Base-by-base conservation (phyloP, 1,140 invertebrate species). In the Dufourea novaeangliae region DNA sequence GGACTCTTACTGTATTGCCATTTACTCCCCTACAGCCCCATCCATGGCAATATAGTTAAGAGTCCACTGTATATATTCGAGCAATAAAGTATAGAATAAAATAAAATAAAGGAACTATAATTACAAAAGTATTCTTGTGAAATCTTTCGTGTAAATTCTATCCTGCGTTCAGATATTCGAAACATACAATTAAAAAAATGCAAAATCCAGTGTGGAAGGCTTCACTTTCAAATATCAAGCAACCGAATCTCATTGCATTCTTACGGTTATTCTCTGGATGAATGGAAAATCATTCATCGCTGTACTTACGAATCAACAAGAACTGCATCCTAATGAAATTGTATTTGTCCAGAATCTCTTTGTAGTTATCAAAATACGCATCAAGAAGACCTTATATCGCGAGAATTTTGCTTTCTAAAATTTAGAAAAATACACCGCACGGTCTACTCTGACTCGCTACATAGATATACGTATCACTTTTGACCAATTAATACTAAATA, bases 391-490 rank as follows among this genome's bases (percentile, higher is more conserved):
- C 57, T 80, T 73, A 79, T 70, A 79, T 70, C 52, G 41, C 68
- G 71, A 75, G 41, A 86, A 78, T 86, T 82, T 87, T 79, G 71
- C n/a, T 73, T 73, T 77, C 71, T 85, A 86, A 85, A 90, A 90
- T 91, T 91, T 91, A 90, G 89, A 90, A 91, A 91, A 91, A 91
- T 91, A 91, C 88, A 89, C 63, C 57, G 70, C 83, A 72, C 84
- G 85, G 67, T 89, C 84, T 87, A 89, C 64, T 90, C 72, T 87
- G 77, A 75, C 82, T 83, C 69, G 73, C 87, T 90, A 90, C 57
- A 85, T 84, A 86, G 81, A 70, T 83, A 87, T 88, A 88, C 66
- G 76, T 90, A 89, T 90, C 85, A 89, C 85, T 88, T n/a, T 83
- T 86, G 63, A 84, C 73, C 79, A 82, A 87, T 70, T 83, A 86